Base-by-base conservation (phyloP, 2,797 vertebrate genomes). In the Phoebastria nigripes region DNA sequence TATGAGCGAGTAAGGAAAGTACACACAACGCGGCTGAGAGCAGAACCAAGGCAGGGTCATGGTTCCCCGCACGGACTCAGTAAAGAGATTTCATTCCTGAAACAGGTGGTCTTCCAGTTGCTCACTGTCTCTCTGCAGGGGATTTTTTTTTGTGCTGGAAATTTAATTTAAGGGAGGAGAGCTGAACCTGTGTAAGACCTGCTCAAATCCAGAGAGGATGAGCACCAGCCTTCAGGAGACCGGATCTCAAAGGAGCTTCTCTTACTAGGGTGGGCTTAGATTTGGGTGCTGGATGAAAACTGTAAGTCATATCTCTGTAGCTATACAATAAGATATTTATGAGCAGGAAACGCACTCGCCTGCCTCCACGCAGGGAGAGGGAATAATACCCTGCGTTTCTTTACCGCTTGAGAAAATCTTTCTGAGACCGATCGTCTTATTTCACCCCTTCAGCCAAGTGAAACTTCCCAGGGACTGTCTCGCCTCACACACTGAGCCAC, bases 371-470 rank as follows among this genome's bases (percentile, higher is more conserved):
- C 42, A 21, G 47, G 37, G 59, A 61, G 54, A 42, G 6, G 37
- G 33, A 51, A 28, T 56, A 51, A 59, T 20, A 31, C 13, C 25
- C n/a, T 0, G 1, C 13, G 2, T 56, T 71, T 76, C 42, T 24
- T 52, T 33, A 29, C 15, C 37, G 9, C 47, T n/a, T 29, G 26
- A 47, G 72, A 42, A 79, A 52, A 54, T 15, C 46, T 19, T 37
- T 22, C 39, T 0, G 5, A 76, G 58, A 15, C 15, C 0, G 4
- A 31, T 49, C 0, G 1, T 49, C 39, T 74, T 44, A 17, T 28
- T 91, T 71, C 26, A 42, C 25, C 63, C 41, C 16, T 35, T 55
- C 20, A 22, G 35, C 35, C 5, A 24, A 44, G 39, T 14, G 51
- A 46, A 59, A 15, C 39, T 42, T 67, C 33, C 24, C 24, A 3